Evolutionary conservation across 2,113 vertebrate species (phyloP).

Genomic region (Trichomycterus rosablanca): DNA sequence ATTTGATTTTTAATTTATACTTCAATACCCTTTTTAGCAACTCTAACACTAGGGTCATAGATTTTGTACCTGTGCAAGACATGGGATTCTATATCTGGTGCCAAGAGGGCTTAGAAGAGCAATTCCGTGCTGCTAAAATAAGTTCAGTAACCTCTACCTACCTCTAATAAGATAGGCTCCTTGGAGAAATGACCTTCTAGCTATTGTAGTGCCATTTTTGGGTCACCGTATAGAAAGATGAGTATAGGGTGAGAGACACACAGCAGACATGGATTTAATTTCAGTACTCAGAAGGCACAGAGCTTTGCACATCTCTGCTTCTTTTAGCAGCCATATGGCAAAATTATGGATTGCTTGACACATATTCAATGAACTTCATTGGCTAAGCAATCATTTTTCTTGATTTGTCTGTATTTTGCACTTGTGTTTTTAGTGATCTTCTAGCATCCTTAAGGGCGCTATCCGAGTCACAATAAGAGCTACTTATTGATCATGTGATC

Average conservation of each 20-base stretch:
- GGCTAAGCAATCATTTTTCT: too few species aligned
- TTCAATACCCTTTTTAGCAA: too few species aligned
- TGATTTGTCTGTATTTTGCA: too few species aligned
- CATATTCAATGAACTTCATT: conserved; percentile 47
- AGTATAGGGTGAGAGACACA: too few species aligned
- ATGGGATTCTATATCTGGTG: conserved; percentile 29
- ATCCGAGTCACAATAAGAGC: too few species aligned
- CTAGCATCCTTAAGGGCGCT: too few species aligned
- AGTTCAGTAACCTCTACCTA: conserved; percentile 35
- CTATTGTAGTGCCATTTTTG: conserved; percentile 43
- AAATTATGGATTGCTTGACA: too few species aligned
- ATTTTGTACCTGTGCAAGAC: conserved; percentile 11
- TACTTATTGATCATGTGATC: too few species aligned
- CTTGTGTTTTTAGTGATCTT: too few species aligned
- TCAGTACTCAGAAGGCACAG: conserved; percentile 32
- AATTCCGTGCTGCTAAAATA: conserved; percentile 45
- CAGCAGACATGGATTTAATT: conserved; percentile 34
- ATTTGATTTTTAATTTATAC: too few species aligned
- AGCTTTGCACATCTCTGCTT: conserved; percentile 26
- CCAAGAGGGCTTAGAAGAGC: conserved; percentile 39
- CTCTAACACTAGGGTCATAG: conserved; percentile 1
- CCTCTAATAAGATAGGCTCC: conserved; percentile 45
- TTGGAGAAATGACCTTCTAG: conserved; percentile 39
- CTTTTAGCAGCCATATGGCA: neutral
- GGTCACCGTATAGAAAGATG: conserved; percentile 41